Conservation (phyloP, 1,140 invertebrate species). For the Diabrotica undecimpunctata region DNA sequence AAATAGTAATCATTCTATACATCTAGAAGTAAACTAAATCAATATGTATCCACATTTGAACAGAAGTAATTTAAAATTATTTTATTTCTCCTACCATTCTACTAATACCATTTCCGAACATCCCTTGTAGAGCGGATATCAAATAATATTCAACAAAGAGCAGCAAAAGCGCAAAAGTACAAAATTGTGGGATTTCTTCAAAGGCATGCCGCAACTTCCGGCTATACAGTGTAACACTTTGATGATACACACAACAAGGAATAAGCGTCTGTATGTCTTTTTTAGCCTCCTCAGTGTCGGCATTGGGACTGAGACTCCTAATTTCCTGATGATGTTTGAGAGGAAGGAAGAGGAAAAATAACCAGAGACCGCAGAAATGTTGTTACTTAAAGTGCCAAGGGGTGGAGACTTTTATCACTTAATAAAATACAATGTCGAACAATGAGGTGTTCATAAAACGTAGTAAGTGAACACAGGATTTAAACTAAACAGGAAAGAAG, state of each 20-base stretch:
- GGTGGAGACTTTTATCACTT: background rate
- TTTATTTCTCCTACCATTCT: no score
- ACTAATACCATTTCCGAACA: no score
- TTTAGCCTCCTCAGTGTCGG: background rate
- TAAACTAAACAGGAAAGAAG: no score
- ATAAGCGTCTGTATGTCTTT: constrained; percentile 5
- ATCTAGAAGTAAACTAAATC: no score
- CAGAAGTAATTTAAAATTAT: no score
- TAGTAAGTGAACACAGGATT: no score
- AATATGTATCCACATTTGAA: no score
- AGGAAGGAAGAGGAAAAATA: constrained; percentile 14
- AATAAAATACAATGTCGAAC: background rate
- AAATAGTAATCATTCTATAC: no score
- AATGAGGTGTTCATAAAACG: background rate
- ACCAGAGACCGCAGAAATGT: constrained; percentile 6
- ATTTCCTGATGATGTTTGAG: constrained; percentile 3
- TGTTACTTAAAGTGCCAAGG: constrained; percentile 9
- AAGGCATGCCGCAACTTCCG: constrained; percentile 15
- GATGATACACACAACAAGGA: constrained; percentile 7
- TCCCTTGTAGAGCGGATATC: background rate
- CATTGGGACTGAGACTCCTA: constrained; percentile 5
- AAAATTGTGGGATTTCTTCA: constrained; percentile 6
- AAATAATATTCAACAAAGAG: constrained; percentile 3
- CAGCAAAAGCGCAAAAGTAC: constrained; percentile 1
- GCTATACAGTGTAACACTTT: constrained; percentile 7